Evolutionary conservation across 2,113 vertebrate genomes (phyloP), one percentile per base, ranked within the genome.

Genomic region (Macrotus californicus): DNA sequence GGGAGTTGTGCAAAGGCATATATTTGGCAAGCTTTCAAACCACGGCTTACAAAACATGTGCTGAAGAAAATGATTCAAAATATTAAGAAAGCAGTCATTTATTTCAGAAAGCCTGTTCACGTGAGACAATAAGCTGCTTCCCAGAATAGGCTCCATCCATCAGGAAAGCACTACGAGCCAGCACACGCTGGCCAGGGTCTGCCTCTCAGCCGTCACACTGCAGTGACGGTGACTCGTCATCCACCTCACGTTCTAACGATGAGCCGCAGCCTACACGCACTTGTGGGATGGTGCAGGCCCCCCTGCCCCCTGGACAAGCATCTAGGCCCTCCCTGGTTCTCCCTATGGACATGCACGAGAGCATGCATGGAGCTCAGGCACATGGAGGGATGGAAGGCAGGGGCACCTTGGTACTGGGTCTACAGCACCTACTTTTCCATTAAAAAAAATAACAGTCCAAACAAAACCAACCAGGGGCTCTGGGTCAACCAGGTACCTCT

Each of bases 41-140:
- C 96, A 88, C 15, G 1, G 95, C 94, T 61, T 95, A 96, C 96
- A 96, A 96, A 96, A 97, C 96, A 97, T 94, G 96, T 97, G 91
- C 97, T 96, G 92, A 91, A 91, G 96, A 96, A 97, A 96, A 96
- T 96, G 94, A 98, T 96, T 97, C 97, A 96, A 97, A 97, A 97
- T 94, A 96, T 96, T 93, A 96, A 96, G 93, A 87, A 97, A 96
- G 95, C 96, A 97, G 96, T 93, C 96, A 93, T 96, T 97, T 97
- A 94, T 96, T 96, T 86, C 36, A 61, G 94, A 95, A 94, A 92
- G 95, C 31, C 93, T 91, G 95, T 39, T 92, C 96, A 97, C 59
- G 26, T 95, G 97, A 97, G 96, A 96, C 97, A 96, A 56, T 95
- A 87, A 94, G 96, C 94, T 94, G 96, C 96, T 96, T 96, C 94